Conservation (phyloP, 2,888 invertebrate species). For the Xylota sylvarum region DNA sequence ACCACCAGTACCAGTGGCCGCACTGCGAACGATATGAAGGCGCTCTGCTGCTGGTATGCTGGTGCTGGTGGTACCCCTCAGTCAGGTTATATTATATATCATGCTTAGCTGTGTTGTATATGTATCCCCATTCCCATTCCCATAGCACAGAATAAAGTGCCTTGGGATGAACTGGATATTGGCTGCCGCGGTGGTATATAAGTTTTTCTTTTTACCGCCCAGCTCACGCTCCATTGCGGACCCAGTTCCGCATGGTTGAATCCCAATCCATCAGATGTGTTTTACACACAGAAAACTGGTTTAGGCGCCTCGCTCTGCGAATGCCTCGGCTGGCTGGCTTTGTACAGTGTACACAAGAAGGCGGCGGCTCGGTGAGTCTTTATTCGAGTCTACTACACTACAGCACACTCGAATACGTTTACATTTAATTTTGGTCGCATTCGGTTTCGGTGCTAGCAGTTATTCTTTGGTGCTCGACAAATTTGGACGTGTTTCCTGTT, state of each 20-base stretch:
- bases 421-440: conserved; percentile 65
- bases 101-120: conserved; percentile 45
- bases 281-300: conserved; percentile 69
- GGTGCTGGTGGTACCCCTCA: conserved; percentile 25
- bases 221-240: conserved; percentile 75
- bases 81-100: conserved; percentile 29
- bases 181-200: conserved; percentile 67
- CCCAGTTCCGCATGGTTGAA: conserved; percentile 75
- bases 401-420: conserved; percentile 57
- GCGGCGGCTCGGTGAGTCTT: conserved; percentile 64
- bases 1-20: conserved; percentile 24
- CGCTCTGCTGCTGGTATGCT: conserved; percentile 47
- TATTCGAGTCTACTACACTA: conserved; percentile 47
- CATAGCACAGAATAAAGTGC: conserved; percentile 56
- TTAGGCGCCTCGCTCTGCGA: conserved; percentile 71
- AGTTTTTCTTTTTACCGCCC: conserved; percentile 62
- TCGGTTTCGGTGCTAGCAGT: conserved; percentile 79
- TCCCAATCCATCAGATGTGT: conserved; percentile 70
- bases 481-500: conserved; percentile 81
- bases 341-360: conserved; percentile 54
- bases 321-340: conserved; percentile 7
- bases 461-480: conserved; percentile 83
- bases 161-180: conserved; percentile 73
- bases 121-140: conserved; percentile 49
- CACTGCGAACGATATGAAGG: conserved; percentile 33